Percentiles rank a stretch among this genome's conserved stretches.
Evolutionary conservation across 1,140 invertebrate genomes (phyloP).

Genomic region (Drosophila setifemur): DNA sequence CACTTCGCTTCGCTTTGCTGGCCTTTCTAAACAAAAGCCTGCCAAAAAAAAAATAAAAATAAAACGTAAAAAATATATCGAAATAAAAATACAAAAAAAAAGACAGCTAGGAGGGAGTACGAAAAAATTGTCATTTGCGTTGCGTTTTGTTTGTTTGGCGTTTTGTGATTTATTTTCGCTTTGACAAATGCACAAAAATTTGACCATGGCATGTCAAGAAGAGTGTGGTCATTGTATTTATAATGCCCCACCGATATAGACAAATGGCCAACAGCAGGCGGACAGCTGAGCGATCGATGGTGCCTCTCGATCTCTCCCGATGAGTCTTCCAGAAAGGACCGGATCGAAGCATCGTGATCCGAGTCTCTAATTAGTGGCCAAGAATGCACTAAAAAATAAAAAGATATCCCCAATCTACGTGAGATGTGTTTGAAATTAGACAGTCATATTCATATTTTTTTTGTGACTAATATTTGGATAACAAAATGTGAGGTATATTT

Average conservation of each 20-base stretch:
- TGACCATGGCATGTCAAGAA: conserved; percentile 79
- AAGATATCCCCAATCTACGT: conserved; percentile 4
- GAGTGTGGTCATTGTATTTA: conserved; percentile 78
- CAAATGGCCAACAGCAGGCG: conserved; percentile 61
- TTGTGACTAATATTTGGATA: too few relatives aligned
- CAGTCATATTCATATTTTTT: neutral
- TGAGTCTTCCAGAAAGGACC: conserved; percentile 32
- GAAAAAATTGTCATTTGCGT: conserved; percentile 65
- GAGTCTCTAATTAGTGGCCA: conserved; percentile 61
- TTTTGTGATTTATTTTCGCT: conserved; percentile 78
- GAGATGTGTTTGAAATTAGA: conserved; percentile 13
- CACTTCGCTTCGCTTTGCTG: conserved; percentile 32
- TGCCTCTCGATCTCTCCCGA: neutral
- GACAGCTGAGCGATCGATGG: conserved; percentile 32
- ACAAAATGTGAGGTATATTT: too few relatives aligned
- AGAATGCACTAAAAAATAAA: neutral
- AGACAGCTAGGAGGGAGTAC: too few relatives aligned
- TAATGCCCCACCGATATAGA: conserved; percentile 71
- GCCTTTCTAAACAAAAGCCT: conserved; percentile 44
- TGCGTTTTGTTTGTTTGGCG: conserved; percentile 57
- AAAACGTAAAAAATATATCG: neutral
- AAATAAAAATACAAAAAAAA: conserved; percentile 18
- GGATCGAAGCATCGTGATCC: conserved; percentile 22
- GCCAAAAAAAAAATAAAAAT: conserved; percentile 12
- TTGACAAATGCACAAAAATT: conserved; percentile 80